phyloP scores from a whole-genome alignment of 2,113 vertebrate genomes.

The Atherinomorus stipes region DNA sequence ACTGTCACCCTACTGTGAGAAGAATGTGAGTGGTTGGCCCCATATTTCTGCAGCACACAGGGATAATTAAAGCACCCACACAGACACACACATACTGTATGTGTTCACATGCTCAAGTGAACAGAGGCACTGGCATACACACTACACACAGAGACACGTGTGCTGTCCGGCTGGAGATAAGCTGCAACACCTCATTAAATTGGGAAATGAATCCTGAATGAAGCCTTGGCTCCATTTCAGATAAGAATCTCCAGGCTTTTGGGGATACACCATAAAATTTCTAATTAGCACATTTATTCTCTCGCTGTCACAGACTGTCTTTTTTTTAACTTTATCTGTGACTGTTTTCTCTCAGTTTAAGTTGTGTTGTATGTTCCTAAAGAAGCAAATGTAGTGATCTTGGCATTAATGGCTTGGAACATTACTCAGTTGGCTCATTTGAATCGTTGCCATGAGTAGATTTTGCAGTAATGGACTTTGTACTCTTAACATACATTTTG shows the following conservation, averaged over 20 bases:
- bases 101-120: slow-evolving; percentile 18
- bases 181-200: slow-evolving; percentile 79
- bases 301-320: slow-evolving; percentile 30
- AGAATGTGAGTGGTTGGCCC: slow-evolving; percentile 37
- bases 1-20: slow-evolving; percentile 42
- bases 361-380: slow-evolving; percentile 6
- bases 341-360: slow-evolving; percentile 11
- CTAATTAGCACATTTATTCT: slow-evolving; percentile 70
- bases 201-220: slow-evolving; percentile 76
- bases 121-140: slow-evolving; percentile 21
- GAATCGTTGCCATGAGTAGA: background rate
- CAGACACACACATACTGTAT: slow-evolving; percentile 24
- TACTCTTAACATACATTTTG: slow-evolving; percentile 1
- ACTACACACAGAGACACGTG: slow-evolving; percentile 41
- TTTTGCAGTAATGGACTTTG: slow-evolving; percentile 1
- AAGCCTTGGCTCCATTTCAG: slow-evolving; percentile 62
- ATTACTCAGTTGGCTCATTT: slow-evolving; percentile 10
- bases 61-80: slow-evolving; percentile 63
- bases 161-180: slow-evolving; percentile 53
- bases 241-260: slow-evolving; percentile 67
- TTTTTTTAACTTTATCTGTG: slow-evolving; percentile 18
- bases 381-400: accelerated
- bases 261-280: slow-evolving; percentile 58
- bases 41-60: slow-evolving; percentile 51
- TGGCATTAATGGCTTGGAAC: slow-evolving; percentile 1